Conservation (phyloP, 2,113 vertebrate genomes). For the Gadus chalcogrammus region DNA sequence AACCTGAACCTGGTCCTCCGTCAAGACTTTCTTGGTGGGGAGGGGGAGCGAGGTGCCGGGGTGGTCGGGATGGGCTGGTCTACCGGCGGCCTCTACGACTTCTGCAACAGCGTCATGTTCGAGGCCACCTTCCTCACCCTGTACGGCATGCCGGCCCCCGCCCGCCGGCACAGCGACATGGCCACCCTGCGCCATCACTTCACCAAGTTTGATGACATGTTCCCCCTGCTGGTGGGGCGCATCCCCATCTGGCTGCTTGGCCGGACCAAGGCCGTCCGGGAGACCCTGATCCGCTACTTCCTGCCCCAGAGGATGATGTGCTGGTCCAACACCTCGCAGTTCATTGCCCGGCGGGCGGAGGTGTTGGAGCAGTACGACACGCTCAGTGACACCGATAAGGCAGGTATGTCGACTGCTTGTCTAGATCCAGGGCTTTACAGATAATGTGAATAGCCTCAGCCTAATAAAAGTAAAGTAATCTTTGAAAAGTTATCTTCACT, state of each 20-base stretch:
- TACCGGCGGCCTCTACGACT: constrained; percentile 72
- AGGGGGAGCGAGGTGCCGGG: no score
- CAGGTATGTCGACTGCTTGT: constrained; percentile 73
- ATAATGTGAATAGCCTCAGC: no score
- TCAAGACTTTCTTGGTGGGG: constrained; percentile 57
- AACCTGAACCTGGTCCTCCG: constrained; percentile 80
- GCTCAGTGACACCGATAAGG: constrained; percentile 79
- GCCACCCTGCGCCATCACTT: constrained; percentile 75
- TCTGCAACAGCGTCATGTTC: constrained; percentile 83
- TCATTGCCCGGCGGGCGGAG: constrained; percentile 74
- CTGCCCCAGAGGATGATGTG: constrained; percentile 70
- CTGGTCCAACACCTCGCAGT: constrained; percentile 71
- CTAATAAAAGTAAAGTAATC: no score
- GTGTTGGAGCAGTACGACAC: constrained; percentile 76
- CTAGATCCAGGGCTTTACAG: no score
- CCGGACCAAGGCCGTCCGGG: constrained; percentile 68
- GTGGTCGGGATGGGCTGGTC: constrained; percentile 63
- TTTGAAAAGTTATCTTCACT: no score
- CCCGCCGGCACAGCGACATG: constrained; percentile 64
- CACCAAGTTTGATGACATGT: constrained; percentile 78
- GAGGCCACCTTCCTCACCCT: constrained; percentile 83
- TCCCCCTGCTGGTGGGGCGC: constrained; percentile 75
- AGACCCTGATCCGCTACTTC: constrained; percentile 77
- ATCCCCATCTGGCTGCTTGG: constrained; percentile 85
- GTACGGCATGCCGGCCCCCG: constrained; percentile 71